Evolutionary conservation across 2,113 vertebrate genomes (phyloP), one percentile per base, ranked within the genome.

Genomic region (Lycaon pictus): DNA sequence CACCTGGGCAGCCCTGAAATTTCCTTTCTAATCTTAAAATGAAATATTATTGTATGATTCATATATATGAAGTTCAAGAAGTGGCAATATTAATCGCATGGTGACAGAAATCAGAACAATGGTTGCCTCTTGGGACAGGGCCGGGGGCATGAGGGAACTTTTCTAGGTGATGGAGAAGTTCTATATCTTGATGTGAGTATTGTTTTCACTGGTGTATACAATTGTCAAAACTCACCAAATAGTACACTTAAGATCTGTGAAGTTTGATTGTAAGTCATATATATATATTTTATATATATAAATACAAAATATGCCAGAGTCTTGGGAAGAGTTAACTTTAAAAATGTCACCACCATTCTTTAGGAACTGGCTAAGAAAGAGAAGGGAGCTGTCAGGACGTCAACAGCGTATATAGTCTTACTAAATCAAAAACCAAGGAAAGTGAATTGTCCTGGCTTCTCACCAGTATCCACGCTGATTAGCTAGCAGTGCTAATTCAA

Each of bases 1-100:
- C 43, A 43, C 43, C 43, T 43, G 43, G 43, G 43, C 43, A 43
- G 43, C 43, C 43, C 0, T 94, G 20, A 86, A 35, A n/a, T 58
- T 77, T 86, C 58, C 72, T 97, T 71, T 88, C 37, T 92, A 79
- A 9, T n/a, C 53, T 76, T 95, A 95, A 95, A 90, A 35, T 60
- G 25, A 81, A 81, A 23, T 63, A 84, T 81, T 58, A 65, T 29
- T 43, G 16, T 19, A 48, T 37, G 56, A 82, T 72, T 80, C 58
- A 87, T 15, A n/a, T 11, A 90, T 9, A 56, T 20, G 32, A 63
- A 37, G 25, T 63, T 88, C 60, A 65, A 63, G 35, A 89, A 51
- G 7, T 77, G 55, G 13, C 7, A 93, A 15, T 58, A 53, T 12
- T 35, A 85, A 72, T 37, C 29, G 43, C 55, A 51, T 8, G 7